Evolutionary conservation across 2,113 vertebrate species (phyloP), one percentile per base, ranked within the genome.

Genomic region (Megaleporinus macrocephalus): DNA sequence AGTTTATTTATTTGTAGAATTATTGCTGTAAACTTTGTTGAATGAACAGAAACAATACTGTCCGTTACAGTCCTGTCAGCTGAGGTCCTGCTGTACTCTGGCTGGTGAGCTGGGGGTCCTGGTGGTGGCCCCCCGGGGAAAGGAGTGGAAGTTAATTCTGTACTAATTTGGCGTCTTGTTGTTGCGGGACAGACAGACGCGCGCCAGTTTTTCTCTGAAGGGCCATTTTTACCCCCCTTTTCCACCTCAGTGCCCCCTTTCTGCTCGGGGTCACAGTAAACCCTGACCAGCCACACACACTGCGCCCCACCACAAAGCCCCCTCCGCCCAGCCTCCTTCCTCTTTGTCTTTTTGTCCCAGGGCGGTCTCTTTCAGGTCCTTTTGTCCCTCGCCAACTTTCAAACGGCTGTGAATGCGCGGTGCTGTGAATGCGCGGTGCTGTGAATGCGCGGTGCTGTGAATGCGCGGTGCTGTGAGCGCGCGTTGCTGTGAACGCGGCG

Each of bases 371-470:
- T 53, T 53, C 66, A 68, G 55, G 74, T 61, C 75, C 89, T 87
- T 93, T 93, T 93, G 91, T 94, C 80, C 88, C 26, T 83, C 18
- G 84, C 78, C 80, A 77, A 91, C 88, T 89, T 91, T 90, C 90
- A 91, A 89, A 87, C n/a, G 77, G 87, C 89, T 90, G 81, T 91
- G 92, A 91, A 90, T 93, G 89, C 30, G 26, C 0, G 20, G 33
- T 59, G 78, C 72, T 90, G 88, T 93, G 89, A 94, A 91, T 93
- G 90, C 89, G 87, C 86, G 20, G 33, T 59, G 78, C 72, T 90
- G 88, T 93, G 89, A 94, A 91, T 93, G 90, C 89, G 87, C 86
- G 20, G 33, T 59, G 78, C 72, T 90, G 88, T 93, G 89, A 94
- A 91, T 93, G 90, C 89, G 87, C 86, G 20, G 33, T 59, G 78